Evolutionary conservation across 2,113 vertebrate species (phyloP), one percentile per base, ranked within the genome.

Genomic region (Indicator indicator): DNA sequence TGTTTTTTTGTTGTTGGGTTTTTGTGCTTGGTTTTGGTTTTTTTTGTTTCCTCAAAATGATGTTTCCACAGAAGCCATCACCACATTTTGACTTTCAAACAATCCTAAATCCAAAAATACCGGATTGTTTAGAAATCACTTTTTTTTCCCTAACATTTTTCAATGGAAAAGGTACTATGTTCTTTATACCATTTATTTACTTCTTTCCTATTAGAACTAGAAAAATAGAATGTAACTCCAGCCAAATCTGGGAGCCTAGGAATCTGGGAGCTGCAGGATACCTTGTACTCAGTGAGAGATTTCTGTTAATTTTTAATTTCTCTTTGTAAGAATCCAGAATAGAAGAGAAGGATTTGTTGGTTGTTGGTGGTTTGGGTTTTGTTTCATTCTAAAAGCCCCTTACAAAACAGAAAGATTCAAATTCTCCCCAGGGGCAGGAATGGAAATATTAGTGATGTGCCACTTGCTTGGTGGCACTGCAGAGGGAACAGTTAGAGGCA

Each of bases 401-500:
- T 76, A 46, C 21, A 55, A 84, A 84, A 78, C 13, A 33, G 52
- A 74, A 80, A 67, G 64, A 86, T 63, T 88, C 42, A 68, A 7
- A 72, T 56, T 82, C 89, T 92, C 67, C 74, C 32, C 5, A 1
- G 48, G 91, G 86, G 70, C 83, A 75, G 71, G 80, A 78, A 78
- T 5, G 94, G 89, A 88, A 94, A 84, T 95, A 97, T 74, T 78
- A 93, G 69, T 50, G 75, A 93, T 56, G 90, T 95, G 60, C 95
- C 84, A 91, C 82, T 92, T 94, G 89, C 87, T 93, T 96, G 85
- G 87, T 89, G 91, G 94, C 95, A 87, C 70, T 0, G 16, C 91
- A 90, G 95, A 95, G 93, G 65, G 50, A 90, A 91, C 2, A 73
- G 95, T 96, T 96, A 63, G 33, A 95, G 69, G 65, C 94, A 97